These are phyloP conservation scores for Acleris cristana DNA, from an alignment of 2,888 invertebrate species.

Conservation along the genomic window DNA sequence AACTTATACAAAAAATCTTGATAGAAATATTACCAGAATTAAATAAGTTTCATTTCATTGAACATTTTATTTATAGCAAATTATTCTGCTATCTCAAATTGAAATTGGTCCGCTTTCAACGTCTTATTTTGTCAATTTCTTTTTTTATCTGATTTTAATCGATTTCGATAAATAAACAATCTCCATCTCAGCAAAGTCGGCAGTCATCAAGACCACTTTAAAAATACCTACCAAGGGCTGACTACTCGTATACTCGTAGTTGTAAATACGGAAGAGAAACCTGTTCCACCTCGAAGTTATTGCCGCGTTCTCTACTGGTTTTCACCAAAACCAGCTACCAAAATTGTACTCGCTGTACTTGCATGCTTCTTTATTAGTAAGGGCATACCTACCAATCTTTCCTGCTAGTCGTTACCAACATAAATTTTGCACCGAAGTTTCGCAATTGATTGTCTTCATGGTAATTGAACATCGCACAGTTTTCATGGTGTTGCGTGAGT, in stretches of 20 bases:
- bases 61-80: too few species aligned
- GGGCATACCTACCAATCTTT: slow-evolving; percentile 1
- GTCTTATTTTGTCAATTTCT: too few species aligned
- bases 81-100: too few species aligned
- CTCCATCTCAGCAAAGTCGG: too few species aligned
- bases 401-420: slow-evolving; percentile 20
- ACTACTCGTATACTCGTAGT: not conserved
- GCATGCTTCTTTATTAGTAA: slow-evolving; percentile 1
- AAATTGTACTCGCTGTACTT: not conserved
- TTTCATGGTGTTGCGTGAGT: slow-evolving; percentile 27
- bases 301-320: slow-evolving; percentile 7
- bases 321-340: not conserved
- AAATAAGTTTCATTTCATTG: too few species aligned
- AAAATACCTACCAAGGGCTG: not conserved
- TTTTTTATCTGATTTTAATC: slow-evolving; percentile 4
- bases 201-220: not conserved
- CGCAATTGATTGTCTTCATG: slow-evolving; percentile 35
- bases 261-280: slow-evolving; percentile 11
- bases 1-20: too few species aligned
- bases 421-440: slow-evolving; percentile 32
- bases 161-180: too few species aligned
- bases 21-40: too few species aligned
- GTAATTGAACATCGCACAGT: slow-evolving; percentile 32
- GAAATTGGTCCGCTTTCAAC: too few species aligned
- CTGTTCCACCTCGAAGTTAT: slow-evolving; percentile 18